These are phyloP conservation scores for Ranitomeya imitator DNA, from an alignment of 2,113 vertebrate genomes.

Conservation along the genomic window DNA sequence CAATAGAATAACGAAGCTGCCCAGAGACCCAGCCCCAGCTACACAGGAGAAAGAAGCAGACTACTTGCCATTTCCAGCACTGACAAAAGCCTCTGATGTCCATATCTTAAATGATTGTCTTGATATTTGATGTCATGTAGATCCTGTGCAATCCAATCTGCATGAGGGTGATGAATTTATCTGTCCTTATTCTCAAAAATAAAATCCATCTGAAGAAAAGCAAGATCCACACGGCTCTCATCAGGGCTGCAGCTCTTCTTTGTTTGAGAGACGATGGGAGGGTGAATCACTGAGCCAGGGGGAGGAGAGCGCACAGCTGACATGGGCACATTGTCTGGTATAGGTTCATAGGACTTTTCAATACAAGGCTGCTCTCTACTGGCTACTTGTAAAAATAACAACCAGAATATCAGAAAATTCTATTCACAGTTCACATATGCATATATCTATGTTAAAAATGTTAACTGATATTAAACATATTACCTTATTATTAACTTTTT, in stretches of 20 bases:
- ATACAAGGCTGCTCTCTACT: background rate
- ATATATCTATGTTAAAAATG: too few species aligned
- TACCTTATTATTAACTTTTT: too few species aligned
- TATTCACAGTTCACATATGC: too few species aligned
- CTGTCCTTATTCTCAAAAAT: conserved; percentile 56
- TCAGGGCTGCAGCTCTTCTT: conserved; percentile 31
- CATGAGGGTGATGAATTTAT: background rate
- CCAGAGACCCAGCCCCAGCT: conserved; percentile 23
- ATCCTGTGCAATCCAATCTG: conserved; percentile 32
- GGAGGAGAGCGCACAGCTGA: conserved; percentile 65
- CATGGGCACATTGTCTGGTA: conserved; percentile 63
- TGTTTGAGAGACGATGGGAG: conserved; percentile 66
- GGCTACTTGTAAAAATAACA: background rate
- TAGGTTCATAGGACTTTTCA: background rate
- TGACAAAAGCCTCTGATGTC: conserved; percentile 67
- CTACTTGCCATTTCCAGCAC: conserved; percentile 57
- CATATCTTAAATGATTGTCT: conserved; percentile 65
- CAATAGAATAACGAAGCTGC: conserved; percentile 70
- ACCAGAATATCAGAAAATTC: rapidly evolving
- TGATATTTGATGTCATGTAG: background rate
- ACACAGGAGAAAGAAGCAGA: conserved; percentile 35
- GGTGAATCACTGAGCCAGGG: conserved; percentile 69
- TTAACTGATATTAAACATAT: too few species aligned
- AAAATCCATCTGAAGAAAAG: conserved; percentile 57
- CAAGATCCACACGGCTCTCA: background rate